Evolutionary conservation across 2,113 vertebrate genomes (phyloP), one percentile per base, ranked within the genome.

Genomic region (Platanista minor): DNA sequence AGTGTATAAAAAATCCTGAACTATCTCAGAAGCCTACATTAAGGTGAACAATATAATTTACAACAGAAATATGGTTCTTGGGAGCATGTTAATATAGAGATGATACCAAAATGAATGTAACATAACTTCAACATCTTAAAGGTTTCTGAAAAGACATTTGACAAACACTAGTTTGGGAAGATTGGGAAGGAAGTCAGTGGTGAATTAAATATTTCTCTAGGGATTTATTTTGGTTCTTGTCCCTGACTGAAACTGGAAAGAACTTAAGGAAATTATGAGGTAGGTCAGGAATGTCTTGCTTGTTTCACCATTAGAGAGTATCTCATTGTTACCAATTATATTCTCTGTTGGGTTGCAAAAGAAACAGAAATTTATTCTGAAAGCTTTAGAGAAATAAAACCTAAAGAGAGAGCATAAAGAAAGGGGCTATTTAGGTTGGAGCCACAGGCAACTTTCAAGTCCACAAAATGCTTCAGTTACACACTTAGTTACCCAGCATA

Each of bases 311-410:
- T 78, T 74, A 83, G 41, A 89, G 82, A 67, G 21, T 67, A 90
- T 46, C 21, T 86, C 13, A 52, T 92, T 86, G 29, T 83, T 92
- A 89, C 62, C 39, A 87, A 1, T 93, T 97, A 66, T 4, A 67
- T 85, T 89, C 21, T 94, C 4, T 82, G 21, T 57, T 93, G 11
- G 20, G 11, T 89, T 88, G 23, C 61, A 67, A 23, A 77, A 87
- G 52, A 77, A 83, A 67, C 83, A 52, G 52, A 66, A 49, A 83
- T 86, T 82, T 89, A 82, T 88, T 93, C 72, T 82, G 90, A 91
- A 77, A 94, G 23, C 36, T 85, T 77, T 59, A 33, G 67, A 87
- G 72, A 82, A 94, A 49, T 78, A 78, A 12, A 69, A 62, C 7
- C 5, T 49, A 66, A 41, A 66, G 61, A 41, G 6, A 81, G 54